phyloP scores from a whole-genome alignment of 2,113 vertebrate species.

The Cyrtonyx montezumae region DNA sequence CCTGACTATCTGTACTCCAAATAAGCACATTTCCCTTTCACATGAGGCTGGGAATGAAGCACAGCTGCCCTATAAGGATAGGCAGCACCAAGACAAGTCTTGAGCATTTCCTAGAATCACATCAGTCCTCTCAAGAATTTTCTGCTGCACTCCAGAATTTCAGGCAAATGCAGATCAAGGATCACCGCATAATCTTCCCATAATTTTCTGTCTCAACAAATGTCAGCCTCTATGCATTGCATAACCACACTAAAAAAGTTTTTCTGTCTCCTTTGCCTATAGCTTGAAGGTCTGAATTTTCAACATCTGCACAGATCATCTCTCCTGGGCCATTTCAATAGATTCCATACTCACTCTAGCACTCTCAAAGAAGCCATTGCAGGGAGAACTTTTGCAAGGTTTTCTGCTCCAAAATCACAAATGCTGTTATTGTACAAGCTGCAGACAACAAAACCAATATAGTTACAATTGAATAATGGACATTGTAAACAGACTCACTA shows the following conservation, averaged over 20 bases:
- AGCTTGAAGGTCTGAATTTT: background rate
- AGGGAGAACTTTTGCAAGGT: conserved; percentile 86
- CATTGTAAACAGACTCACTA: background rate
- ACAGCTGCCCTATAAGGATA: background rate
- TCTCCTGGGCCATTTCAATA: background rate
- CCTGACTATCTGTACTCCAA: background rate
- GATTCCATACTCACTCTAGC: conserved; percentile 87
- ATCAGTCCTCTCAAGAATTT: background rate
- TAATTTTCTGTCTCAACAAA: background rate
- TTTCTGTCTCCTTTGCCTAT: background rate
- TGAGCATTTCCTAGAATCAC: background rate
- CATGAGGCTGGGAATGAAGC: background rate
- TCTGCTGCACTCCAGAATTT: background rate
- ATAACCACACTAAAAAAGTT: background rate
- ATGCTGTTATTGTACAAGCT: conserved; percentile 93
- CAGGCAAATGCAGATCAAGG: background rate
- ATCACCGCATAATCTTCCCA: background rate
- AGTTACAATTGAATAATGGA: background rate
- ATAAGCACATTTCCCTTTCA: background rate
- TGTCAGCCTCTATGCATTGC: background rate
- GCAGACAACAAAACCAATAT: conserved; percentile 14
- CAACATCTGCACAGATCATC: background rate
- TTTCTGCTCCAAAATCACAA: conserved; percentile 86
- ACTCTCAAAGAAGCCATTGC: conserved; percentile 84
- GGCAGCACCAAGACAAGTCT: background rate